Base-by-base conservation (phyloP, 2,113 vertebrate genomes). In the Zosterops japonicus region DNA sequence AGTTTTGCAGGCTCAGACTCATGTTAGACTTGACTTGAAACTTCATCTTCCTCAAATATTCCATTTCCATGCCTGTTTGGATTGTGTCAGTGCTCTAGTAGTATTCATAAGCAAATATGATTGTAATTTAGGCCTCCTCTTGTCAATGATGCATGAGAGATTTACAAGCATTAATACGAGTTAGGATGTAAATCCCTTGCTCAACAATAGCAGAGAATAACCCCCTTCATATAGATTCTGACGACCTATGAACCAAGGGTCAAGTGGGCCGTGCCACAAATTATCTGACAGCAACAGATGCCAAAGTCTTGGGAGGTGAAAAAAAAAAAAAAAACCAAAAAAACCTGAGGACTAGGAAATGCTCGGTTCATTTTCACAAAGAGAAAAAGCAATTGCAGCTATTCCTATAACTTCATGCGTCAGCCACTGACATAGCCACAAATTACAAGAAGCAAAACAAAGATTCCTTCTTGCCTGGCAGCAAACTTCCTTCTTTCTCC, bases 181-280 rank as follows among this genome's bases (percentile, higher is more conserved):
- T 96, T 96, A 95, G 78, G 83, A 92, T 96, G 96, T 96, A 97
- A 97, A 97, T 97, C 96, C 96, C 79, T 61, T 77, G 86, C 85
- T 82, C 8, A 8, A 97, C 96, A 97, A 97, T 90, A 90, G 96
- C 74, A 81, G 87, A 94, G 96, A 97, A 95, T 97, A 96, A 93
- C 94, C 90, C 59, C 50, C 88, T 94, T 95, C 94, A 94, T 94
- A 96, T 91, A 95, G 95, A 94, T 96, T 96, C 94, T 94, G 83
- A 96, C 13, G 96, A 97, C 96, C 96, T 97, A 88, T 97, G 96
- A 97, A 96, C 96, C 83, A 91, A 96, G 89, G 96, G 97, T 97
- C 96, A 96, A 97, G 95, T 97, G 92, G 94, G 87, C 83, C 14
- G 1, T 19, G 41, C 88, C 80, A 88, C 88, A 95, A 96, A 96